phyloP scores from a whole-genome alignment of 2,888 invertebrate species.

The Dromius quadrimaculatus region DNA sequence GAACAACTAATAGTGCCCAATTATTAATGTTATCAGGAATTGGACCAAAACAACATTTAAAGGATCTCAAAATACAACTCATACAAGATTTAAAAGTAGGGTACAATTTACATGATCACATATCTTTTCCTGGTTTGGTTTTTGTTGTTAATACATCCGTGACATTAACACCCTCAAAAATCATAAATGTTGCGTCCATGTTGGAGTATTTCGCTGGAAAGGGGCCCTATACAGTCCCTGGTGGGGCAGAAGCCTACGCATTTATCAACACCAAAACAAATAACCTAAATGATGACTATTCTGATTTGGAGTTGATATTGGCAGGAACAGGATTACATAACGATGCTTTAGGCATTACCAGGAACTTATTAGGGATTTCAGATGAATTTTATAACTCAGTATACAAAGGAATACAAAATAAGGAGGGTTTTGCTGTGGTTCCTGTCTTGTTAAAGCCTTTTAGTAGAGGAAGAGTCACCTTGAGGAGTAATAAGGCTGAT shows the following conservation, averaged over 20 bases:
- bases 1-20: slow-evolving; percentile 87
- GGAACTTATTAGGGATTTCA: slow-evolving; percentile 75
- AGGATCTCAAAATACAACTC: slow-evolving; percentile 72
- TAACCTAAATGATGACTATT: slow-evolving; percentile 67
- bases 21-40: slow-evolving; percentile 88
- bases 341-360: slow-evolving; percentile 76
- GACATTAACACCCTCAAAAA: slow-evolving; percentile 73
- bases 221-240: slow-evolving; percentile 82
- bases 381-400: slow-evolving; percentile 72
- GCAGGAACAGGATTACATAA: slow-evolving; percentile 82
- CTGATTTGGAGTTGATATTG: slow-evolving; percentile 85
- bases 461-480: slow-evolving; percentile 78
- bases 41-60: slow-evolving; percentile 75
- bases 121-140: slow-evolving; percentile 78
- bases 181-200: slow-evolving; percentile 70
- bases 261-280: slow-evolving; percentile 78
- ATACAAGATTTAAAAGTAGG: slow-evolving; percentile 81
- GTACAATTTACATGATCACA: slow-evolving; percentile 85
- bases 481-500: slow-evolving; percentile 79
- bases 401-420: slow-evolving; percentile 68
- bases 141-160: slow-evolving; percentile 79
- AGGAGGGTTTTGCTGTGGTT: slow-evolving; percentile 77
- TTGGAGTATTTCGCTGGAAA: slow-evolving; percentile 74
- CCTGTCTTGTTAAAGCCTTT: slow-evolving; percentile 81
- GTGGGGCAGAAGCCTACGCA: slow-evolving; percentile 82